phyloP scores from a whole-genome alignment of 2,888 invertebrate species.

The Plemyria rubiginata region DNA sequence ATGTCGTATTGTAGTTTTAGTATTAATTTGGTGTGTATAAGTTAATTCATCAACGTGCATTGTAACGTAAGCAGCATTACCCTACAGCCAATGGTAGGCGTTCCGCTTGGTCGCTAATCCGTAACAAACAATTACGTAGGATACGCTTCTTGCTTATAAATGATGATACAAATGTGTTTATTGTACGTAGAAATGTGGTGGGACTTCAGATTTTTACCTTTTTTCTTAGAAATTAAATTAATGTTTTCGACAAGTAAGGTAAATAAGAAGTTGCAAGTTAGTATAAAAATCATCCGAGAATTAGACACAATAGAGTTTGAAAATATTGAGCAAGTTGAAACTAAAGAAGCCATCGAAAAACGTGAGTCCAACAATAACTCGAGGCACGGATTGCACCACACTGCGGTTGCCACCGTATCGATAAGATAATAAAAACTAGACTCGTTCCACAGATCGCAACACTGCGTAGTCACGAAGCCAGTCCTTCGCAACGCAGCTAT shows the following conservation, averaged over 20 bases:
- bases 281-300: not conserved
- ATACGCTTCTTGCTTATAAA: slow-evolving; percentile 27
- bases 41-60: not conserved
- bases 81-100: slow-evolving; percentile 53
- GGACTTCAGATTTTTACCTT: too few species aligned
- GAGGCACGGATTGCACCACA: slow-evolving; percentile 55
- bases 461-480: slow-evolving; percentile 58
- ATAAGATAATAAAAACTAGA: slow-evolving; percentile 55
- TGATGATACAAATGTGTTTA: slow-evolving; percentile 10
- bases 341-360: slow-evolving; percentile 46
- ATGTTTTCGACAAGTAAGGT: too few species aligned
- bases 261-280: not conserved
- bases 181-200: slow-evolving; percentile 2
- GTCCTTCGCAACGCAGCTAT: slow-evolving; percentile 54
- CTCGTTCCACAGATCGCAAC: slow-evolving; percentile 53
- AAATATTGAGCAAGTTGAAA: slow-evolving; percentile 29
- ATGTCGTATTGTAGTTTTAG: too few species aligned
- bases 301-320: slow-evolving; percentile 14
- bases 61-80: slow-evolving; percentile 15
- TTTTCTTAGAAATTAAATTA: too few species aligned
- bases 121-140: slow-evolving; percentile 43
- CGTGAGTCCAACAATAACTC: slow-evolving; percentile 57
- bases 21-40: too few species aligned
- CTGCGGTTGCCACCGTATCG: slow-evolving; percentile 56
- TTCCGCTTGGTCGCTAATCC: slow-evolving; percentile 55